Percentiles rank a stretch among this genome's conserved stretches.
These are phyloP conservation scores for Melanostoma scalare DNA, from an alignment of 2,888 invertebrate genomes.

Conservation along the genomic window DNA sequence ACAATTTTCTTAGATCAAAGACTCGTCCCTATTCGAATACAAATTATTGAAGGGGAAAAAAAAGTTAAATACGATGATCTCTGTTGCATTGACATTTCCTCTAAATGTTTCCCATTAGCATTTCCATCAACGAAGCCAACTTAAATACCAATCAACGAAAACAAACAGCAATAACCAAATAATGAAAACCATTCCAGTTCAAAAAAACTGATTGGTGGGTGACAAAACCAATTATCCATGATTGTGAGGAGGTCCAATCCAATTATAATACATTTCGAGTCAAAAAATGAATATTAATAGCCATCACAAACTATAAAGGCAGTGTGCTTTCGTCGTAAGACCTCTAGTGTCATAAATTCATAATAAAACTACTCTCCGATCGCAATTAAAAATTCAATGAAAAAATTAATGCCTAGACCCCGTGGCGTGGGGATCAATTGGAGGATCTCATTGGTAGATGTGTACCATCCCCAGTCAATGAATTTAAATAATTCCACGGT, in stretches of 20 bases:
- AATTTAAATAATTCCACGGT: constrained; percentile 69
- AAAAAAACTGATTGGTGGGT: constrained; percentile 34
- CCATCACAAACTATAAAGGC: constrained; percentile 67
- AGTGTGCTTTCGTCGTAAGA: constrained; percentile 53
- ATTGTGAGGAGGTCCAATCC: constrained; percentile 49
- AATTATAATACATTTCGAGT: constrained; percentile 39
- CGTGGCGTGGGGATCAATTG: constrained; percentile 41
- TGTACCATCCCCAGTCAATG: constrained; percentile 6
- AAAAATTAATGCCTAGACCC: constrained; percentile 42
- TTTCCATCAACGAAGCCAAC: constrained; percentile 1
- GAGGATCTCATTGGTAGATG: constrained; percentile 45
- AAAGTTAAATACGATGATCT: too few species aligned
- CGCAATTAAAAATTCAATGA: constrained; percentile 59
- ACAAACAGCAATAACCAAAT: constrained; percentile 34
- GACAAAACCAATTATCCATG: constrained; percentile 65
- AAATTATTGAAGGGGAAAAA: too few species aligned
- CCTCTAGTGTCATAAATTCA: constrained; percentile 53
- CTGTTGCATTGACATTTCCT: too few species aligned
- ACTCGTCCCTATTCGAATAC: too few species aligned
- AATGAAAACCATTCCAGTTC: constrained; percentile 3
- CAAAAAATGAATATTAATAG: constrained; percentile 58
- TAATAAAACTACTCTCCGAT: constrained; percentile 41
- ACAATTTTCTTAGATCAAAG: too few species aligned
- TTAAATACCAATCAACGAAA: constrained; percentile 34
- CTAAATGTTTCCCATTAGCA: constrained; percentile 1